phyloP scores from a whole-genome alignment of 2,888 invertebrate species.

The Drosophila anomalata region DNA sequence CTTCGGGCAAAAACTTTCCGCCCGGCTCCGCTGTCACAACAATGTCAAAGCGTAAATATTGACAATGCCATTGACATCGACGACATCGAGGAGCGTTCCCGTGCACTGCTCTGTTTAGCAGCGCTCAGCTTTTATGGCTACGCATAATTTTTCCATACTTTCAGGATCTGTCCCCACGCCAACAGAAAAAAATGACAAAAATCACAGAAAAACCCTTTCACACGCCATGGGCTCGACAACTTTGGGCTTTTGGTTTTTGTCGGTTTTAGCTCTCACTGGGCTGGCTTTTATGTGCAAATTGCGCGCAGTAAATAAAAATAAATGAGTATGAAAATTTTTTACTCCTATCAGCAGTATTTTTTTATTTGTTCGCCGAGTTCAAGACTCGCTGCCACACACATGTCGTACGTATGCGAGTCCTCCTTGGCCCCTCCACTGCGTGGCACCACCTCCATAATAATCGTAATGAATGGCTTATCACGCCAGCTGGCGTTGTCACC shows the following conservation, averaged over 20 bases:
- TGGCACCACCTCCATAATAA: slow-evolving; percentile 64
- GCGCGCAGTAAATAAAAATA: slow-evolving; percentile 79
- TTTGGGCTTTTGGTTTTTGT: slow-evolving; percentile 27
- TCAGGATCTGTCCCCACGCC: slow-evolving; percentile 52
- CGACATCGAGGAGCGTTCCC: slow-evolving; percentile 27
- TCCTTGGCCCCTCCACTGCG: slow-evolving; percentile 13
- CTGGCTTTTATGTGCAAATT: slow-evolving; percentile 74
- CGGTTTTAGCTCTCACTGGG: slow-evolving; percentile 25
- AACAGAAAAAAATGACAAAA: slow-evolving; percentile 49
- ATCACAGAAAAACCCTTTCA: slow-evolving; percentile 64
- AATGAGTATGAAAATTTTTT: slow-evolving; percentile 79
- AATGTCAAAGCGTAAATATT: slow-evolving; percentile 78
- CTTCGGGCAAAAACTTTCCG: slow-evolving; percentile 53
- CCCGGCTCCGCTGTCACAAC: slow-evolving; percentile 62
- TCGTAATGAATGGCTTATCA: slow-evolving; percentile 80
- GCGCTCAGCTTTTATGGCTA: slow-evolving; percentile 66
- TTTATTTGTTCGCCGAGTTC: slow-evolving; percentile 63
- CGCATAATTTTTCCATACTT: slow-evolving; percentile 76
- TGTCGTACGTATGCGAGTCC: slow-evolving; percentile 15
- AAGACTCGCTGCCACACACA: slow-evolving; percentile 42
- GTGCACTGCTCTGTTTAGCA: slow-evolving; percentile 48
- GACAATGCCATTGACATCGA: slow-evolving; percentile 69
- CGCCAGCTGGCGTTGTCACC: slow-evolving; percentile 79
- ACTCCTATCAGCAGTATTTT: slow-evolving; percentile 77
- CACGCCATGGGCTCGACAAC: slow-evolving; percentile 43